Base-by-base conservation (phyloP, 2,888 invertebrate genomes). In the Hetaerina titia region DNA sequence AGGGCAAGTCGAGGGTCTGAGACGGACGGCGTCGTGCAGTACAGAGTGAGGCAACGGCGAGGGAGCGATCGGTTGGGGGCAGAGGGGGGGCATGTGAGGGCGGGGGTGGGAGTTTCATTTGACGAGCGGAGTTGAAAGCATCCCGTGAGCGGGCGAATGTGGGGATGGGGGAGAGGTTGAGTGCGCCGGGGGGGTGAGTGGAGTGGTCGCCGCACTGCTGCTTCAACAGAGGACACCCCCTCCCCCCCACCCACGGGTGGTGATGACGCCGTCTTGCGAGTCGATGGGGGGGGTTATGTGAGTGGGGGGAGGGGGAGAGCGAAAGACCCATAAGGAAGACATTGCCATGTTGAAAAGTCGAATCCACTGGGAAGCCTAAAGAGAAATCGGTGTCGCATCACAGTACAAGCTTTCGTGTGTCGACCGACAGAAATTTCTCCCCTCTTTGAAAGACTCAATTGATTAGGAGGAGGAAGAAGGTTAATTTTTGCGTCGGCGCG, bases 331-430 rank as follows among this genome's bases (percentile, higher is more conserved):
- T 63, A 25, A 60, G 63, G 63, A 90, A 90, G 90, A 90, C 90
- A 63, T 90, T 90, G 90, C 63, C 60, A 90, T 60, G 63, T 60
- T 90, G 90, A 90, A 90, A 60, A 60, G 58, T 60, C 25, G 60
- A 60, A 58, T 31, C n/a, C 60, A 7, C 60, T 58, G 60, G 11
- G 25, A 90, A 60, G 60, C n/a, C 58, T 60, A 31, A n/a, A 60
- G 60, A 90, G 90, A 60, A 25, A 60, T 90, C 63, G 90, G 90
- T 90, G 90, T 63, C 60, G 60, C 90, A 90, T 90, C 90, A 60
- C 60, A 60, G 90, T 90, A 90, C 90, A 90, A 60, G 90, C 63
- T 90, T 90, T n/a, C 90, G 90, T 90, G 90, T 90, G 60, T 90
- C 90, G n/a, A 31, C n/a, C 63, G 90, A 60, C 25, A 60, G 90